These are phyloP conservation scores for Caenorhabditis imperialis DNA, from an alignment of 2,888 invertebrate species.

Conservation along the genomic window DNA sequence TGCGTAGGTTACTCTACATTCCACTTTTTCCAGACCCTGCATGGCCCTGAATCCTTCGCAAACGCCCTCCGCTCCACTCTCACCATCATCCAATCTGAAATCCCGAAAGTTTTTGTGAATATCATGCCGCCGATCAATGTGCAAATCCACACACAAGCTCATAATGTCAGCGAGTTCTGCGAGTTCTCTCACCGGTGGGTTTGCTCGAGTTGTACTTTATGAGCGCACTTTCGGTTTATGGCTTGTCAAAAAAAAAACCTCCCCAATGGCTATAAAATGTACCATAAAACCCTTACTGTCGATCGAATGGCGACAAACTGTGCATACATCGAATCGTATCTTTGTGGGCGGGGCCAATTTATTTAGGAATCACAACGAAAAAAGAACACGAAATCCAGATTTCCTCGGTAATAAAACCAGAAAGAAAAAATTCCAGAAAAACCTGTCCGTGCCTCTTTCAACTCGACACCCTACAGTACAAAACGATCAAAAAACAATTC, in stretches of 20 bases:
- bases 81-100: constrained; percentile 16
- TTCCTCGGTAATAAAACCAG: background rate
- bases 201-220: background rate
- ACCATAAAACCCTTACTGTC: too few species aligned
- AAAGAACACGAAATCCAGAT: too few species aligned
- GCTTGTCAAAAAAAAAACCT: background rate
- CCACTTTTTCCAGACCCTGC: constrained; percentile 22
- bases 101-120: constrained; percentile 59
- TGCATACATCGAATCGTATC: too few species aligned
- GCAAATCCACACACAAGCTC: constrained; percentile 53
- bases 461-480: constrained; percentile 22
- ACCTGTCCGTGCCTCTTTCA: constrained; percentile 56
- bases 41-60: constrained; percentile 36
- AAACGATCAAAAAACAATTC: constrained; percentile 23
- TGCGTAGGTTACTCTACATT: background rate
- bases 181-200: constrained; percentile 54
- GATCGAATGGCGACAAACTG: too few species aligned
- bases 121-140: constrained; percentile 64
- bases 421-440: constrained; percentile 34
- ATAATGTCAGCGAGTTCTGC: constrained; percentile 54
- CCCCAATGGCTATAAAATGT: background rate
- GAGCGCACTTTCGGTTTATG: background rate
- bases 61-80: constrained; percentile 27
- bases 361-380: too few species aligned
- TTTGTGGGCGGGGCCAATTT: too few species aligned